A percentile compares a stretch with the other conserved stretches of the same genome.
Conservation (phyloP, 2,888 invertebrate genomes). For the Leucoma salicis region DNA sequence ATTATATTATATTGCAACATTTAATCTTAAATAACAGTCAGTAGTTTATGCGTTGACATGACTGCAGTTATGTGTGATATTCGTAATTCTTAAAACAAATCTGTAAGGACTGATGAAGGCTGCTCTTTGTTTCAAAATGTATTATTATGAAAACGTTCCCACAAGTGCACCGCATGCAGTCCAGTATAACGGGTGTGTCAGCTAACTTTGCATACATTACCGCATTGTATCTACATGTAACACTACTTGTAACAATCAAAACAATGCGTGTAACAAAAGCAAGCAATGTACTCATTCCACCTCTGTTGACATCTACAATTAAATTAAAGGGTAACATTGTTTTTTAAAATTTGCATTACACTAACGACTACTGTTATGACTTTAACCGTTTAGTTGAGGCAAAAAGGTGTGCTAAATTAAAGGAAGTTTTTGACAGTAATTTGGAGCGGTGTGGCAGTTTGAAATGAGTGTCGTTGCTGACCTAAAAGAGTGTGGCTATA, state of each 20-base stretch:
- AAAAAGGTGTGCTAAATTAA: constrained; percentile 9
- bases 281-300: constrained; percentile 52
- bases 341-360: constrained; percentile 43
- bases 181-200: constrained; percentile 40
- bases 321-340: constrained; percentile 56
- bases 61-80: no score
- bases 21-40: no score
- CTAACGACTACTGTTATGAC: constrained; percentile 24
- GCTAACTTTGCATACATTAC: constrained; percentile 58
- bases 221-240: constrained; percentile 25
- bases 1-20: no score
- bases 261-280: constrained; percentile 39
- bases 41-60: no score
- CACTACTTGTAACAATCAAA: constrained; percentile 63
- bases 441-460: not conserved
- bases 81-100: not conserved
- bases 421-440: not conserved
- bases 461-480: no score
- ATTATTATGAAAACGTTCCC: constrained; percentile 43
- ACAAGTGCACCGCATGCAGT: constrained; percentile 43
- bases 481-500: no score
- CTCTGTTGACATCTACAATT: constrained; percentile 47
- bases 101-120: not conserved
- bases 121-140: constrained; percentile 16
- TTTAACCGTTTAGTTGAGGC: constrained; percentile 22